These are phyloP conservation scores for Nymphicus hollandicus DNA, from an alignment of 2,113 vertebrate species.

Conservation along the genomic window DNA sequence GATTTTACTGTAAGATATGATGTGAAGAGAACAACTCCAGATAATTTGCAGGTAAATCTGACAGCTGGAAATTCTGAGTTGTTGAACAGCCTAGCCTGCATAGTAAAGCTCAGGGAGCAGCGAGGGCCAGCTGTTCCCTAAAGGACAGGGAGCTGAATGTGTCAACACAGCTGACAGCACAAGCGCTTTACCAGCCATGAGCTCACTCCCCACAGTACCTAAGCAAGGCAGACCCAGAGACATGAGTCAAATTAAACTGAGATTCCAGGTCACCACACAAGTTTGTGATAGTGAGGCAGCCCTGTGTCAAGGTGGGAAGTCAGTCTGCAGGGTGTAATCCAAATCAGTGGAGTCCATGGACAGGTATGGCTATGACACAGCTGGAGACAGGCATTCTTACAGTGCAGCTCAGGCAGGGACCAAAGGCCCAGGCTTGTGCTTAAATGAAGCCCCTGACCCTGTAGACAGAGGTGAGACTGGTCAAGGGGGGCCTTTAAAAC, in stretches of 20 bases:
- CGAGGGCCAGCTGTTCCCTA: neutral
- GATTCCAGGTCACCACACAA: neutral
- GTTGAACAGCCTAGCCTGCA: neutral
- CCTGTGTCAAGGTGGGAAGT: neutral
- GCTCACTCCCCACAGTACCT: neutral
- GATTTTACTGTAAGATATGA: conserved; percentile 87
- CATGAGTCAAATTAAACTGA: neutral
- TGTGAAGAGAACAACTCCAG: conserved; percentile 78
- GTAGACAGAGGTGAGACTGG: neutral
- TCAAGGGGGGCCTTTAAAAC: neutral
- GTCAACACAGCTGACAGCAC: neutral
- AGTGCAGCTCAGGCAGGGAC: neutral
- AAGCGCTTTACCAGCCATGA: neutral
- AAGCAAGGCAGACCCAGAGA: neutral
- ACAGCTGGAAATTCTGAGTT: neutral
- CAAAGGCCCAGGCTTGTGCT: neutral
- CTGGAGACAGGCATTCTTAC: neutral
- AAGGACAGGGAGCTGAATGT: neutral
- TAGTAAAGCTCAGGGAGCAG: neutral
- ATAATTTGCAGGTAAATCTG: conserved; percentile 81
- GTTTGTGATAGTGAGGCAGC: neutral
- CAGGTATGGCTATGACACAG: neutral
- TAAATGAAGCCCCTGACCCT: neutral
- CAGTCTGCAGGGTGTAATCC: neutral
- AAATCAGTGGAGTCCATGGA: neutral